Evolutionary conservation across 2,797 vertebrate species (phyloP).

Genomic region (Sternarchorhynchus goeldii): DNA sequence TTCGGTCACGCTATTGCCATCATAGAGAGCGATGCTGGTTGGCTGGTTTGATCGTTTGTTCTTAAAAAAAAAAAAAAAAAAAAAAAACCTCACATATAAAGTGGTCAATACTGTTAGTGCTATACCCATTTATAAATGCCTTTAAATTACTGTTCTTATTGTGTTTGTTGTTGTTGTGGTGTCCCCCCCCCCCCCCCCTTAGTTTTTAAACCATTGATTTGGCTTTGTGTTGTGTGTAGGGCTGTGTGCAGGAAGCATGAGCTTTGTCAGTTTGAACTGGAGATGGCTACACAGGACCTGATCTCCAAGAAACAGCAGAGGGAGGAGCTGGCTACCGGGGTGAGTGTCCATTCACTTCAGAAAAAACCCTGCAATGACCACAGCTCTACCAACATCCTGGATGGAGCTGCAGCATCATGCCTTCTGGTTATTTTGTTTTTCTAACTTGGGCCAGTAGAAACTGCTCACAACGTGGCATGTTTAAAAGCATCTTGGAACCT

Average conservation of each 20-base stretch:
- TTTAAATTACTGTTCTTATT: too few relatives aligned
- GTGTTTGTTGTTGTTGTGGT: conserved; percentile 1
- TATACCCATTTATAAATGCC: too few relatives aligned
- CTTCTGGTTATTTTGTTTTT: conserved; percentile 36
- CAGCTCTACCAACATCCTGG: conserved; percentile 20
- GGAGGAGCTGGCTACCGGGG: conserved; percentile 94
- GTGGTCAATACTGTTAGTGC: too few relatives aligned
- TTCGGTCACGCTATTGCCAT: too few relatives aligned
- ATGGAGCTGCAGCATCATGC: conserved; percentile 12
- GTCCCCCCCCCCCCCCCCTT: conserved; percentile 24
- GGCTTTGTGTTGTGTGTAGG: conserved; percentile 65
- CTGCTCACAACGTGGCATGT: conserved; percentile 3
- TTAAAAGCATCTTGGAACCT: conserved; percentile 12
- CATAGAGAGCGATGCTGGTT: too few relatives aligned
- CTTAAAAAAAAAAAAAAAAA: too few relatives aligned
- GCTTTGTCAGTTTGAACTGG: conserved; percentile 92
- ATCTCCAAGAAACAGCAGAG: conserved; percentile 92
- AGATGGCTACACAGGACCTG: conserved; percentile 88
- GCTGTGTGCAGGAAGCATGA: conserved; percentile 95
- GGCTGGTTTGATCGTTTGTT: too few relatives aligned
- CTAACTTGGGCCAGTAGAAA: conserved; percentile 14
- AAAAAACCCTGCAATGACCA: conserved; percentile 11
- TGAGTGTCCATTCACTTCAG: conserved; percentile 63
- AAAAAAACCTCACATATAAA: too few relatives aligned
- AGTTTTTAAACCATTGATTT: too few relatives aligned